phyloP scores from a whole-genome alignment of 1,140 invertebrate species.

The Formica exsecta region DNA sequence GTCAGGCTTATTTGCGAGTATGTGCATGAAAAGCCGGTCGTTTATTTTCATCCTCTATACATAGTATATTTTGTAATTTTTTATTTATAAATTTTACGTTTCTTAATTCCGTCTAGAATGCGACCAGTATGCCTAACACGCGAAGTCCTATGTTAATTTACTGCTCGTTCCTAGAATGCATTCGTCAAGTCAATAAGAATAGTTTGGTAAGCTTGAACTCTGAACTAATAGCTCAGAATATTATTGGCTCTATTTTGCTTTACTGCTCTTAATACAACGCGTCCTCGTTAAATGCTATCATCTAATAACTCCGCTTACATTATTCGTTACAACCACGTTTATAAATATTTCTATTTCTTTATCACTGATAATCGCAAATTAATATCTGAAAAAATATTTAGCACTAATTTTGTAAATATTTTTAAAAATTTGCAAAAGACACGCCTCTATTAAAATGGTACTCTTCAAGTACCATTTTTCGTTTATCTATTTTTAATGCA shows the following conservation, averaged over 20 bases:
- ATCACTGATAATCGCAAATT: not conserved
- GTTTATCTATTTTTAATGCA: not conserved
- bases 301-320: not conserved
- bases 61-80: not conserved
- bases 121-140: conserved; percentile 62
- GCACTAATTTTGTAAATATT: conserved; percentile 6
- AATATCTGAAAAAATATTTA: not conserved
- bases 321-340: not conserved
- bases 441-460: not conserved
- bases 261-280: not conserved
- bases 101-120: conserved; percentile 72
- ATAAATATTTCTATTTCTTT: not conserved
- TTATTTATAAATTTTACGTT: conserved; percentile 4
- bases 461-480: not conserved
- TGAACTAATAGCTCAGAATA: conserved; percentile 34
- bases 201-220: conserved; percentile 75
- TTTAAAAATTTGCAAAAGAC: not conserved
- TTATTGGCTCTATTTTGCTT: not conserved
- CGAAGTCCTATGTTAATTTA: conserved; percentile 75
- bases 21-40: conserved; percentile 26
- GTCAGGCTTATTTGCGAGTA: conserved; percentile 78
- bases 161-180: conserved; percentile 82
- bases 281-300: conserved; percentile 12
- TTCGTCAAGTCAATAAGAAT: conserved; percentile 82
- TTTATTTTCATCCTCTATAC: conserved; percentile 3